Percentiles rank a stretch among this genome's conserved stretches.
phyloP scores from a whole-genome alignment of 2,888 invertebrate species.

The Drosophila neotestacea region DNA sequence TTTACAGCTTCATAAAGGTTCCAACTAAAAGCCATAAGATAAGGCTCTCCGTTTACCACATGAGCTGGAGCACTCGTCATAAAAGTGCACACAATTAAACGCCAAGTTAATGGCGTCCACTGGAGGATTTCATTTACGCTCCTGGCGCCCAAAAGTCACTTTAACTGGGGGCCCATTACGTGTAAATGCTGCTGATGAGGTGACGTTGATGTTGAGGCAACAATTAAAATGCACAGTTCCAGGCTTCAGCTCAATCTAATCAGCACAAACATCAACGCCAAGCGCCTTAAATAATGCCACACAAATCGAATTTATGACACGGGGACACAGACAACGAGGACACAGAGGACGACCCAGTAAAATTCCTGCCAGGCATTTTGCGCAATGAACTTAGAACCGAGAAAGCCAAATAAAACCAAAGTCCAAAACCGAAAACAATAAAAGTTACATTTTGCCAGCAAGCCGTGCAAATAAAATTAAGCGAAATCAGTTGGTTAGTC shows the following conservation, averaged over 20 bases:
- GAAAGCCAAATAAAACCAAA: slow-evolving; percentile 65
- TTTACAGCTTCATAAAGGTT: slow-evolving; percentile 67
- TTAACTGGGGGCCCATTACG: slow-evolving; percentile 74
- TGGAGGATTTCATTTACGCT: slow-evolving; percentile 52
- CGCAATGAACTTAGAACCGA: slow-evolving; percentile 58
- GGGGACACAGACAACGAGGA: slow-evolving; percentile 8
- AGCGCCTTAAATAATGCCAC: slow-evolving; percentile 74
- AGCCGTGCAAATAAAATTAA: slow-evolving; percentile 78
- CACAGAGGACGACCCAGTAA: background rate
- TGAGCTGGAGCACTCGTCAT: slow-evolving; percentile 66
- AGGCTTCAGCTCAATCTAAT: slow-evolving; percentile 65
- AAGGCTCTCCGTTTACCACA: slow-evolving; percentile 64
- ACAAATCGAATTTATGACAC: slow-evolving; percentile 80
- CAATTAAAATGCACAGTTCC: slow-evolving; percentile 66
- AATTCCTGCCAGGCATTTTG: slow-evolving; percentile 43
- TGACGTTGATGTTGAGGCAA: slow-evolving; percentile 70
- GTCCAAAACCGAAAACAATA: slow-evolving; percentile 79
- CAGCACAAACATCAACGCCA: slow-evolving; percentile 66
- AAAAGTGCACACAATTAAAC: slow-evolving; percentile 80
- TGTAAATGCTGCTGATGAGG: slow-evolving; percentile 81
- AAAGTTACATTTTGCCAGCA: slow-evolving; percentile 72
- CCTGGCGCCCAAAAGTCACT: slow-evolving; percentile 60
- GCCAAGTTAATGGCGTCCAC: slow-evolving; percentile 74
- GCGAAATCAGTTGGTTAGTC: slow-evolving; percentile 67
- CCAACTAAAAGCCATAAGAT: slow-evolving; percentile 61